Evolutionary conservation across 2,113 vertebrate species (phyloP).

Genomic region (Eptesicus fuscus): DNA sequence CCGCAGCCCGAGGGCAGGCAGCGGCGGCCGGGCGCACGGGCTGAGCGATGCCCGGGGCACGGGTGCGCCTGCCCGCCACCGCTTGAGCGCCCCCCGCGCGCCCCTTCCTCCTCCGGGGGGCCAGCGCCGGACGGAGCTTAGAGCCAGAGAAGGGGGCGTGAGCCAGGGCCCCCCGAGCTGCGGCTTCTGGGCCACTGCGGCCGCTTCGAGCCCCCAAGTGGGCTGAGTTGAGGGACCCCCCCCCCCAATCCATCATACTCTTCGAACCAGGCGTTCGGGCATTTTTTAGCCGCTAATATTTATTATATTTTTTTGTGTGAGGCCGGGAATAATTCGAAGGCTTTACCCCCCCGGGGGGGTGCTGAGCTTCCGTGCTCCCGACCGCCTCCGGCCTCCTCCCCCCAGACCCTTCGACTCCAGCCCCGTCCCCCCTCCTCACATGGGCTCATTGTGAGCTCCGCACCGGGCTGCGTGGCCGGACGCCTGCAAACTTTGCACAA

Average conservation of each 20-base stretch:
- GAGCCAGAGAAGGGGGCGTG: slow-evolving; percentile 72
- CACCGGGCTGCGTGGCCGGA: slow-evolving; percentile 77
- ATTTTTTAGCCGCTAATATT: slow-evolving; percentile 75
- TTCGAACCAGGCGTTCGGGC: slow-evolving; percentile 64
- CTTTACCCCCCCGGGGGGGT: not conserved
- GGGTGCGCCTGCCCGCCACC: slow-evolving; percentile 61
- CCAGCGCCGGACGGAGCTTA: slow-evolving; percentile 30
- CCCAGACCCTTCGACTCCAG: slow-evolving; percentile 56
- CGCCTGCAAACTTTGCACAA: slow-evolving; percentile 84
- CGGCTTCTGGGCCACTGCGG: slow-evolving; percentile 56
- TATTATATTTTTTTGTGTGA: slow-evolving; percentile 65
- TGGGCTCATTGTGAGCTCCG: slow-evolving; percentile 76
- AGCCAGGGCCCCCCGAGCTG: slow-evolving; percentile 62
- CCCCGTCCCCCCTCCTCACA: slow-evolving; percentile 65
- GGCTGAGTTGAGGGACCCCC: slow-evolving; percentile 62
- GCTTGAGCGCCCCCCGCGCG: slow-evolving; percentile 65
- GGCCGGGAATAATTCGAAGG: slow-evolving; percentile 63
- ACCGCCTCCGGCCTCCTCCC: slow-evolving; percentile 55
- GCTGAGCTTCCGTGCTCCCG: slow-evolving; percentile 50
- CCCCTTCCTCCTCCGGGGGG: slow-evolving; percentile 58
- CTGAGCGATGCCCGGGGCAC: slow-evolving; percentile 65
- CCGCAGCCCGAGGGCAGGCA: slow-evolving; percentile 65
- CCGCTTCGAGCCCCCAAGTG: slow-evolving; percentile 56
- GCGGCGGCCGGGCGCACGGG: slow-evolving; percentile 60
- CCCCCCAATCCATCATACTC: slow-evolving; percentile 60